These are phyloP conservation scores for Trichogramma pretiosum DNA, from an alignment of 1,140 invertebrate genomes.

Conservation along the genomic window DNA sequence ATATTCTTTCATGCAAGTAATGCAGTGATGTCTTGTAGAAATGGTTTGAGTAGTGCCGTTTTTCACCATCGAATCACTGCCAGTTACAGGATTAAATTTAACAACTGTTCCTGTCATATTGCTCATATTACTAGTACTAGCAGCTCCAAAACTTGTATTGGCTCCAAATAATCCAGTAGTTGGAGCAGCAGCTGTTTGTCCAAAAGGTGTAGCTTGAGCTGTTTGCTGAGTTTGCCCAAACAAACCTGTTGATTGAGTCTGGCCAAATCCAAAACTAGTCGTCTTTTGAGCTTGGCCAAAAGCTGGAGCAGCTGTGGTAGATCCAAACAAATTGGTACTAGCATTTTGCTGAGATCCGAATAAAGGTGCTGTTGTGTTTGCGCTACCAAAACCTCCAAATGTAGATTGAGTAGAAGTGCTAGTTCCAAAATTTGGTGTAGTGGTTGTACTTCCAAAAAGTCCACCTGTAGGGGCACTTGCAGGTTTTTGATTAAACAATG, in stretches of 20 bases:
- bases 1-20: constrained; percentile 97
- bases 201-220: constrained; percentile 50
- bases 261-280: constrained; percentile 48
- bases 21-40: constrained; percentile 87
- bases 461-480: constrained; percentile 44
- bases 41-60: constrained; percentile 73
- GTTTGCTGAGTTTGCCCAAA: constrained; percentile 49
- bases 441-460: constrained; percentile 37
- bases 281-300: constrained; percentile 57
- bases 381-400: constrained; percentile 42
- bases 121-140: constrained; percentile 35
- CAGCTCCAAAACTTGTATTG: constrained; percentile 48
- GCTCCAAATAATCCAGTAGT: constrained; percentile 54
- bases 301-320: constrained; percentile 40
- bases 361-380: constrained; percentile 35
- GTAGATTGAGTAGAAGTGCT: constrained; percentile 40
- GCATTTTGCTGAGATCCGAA: constrained; percentile 42
- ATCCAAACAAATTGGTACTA: constrained; percentile 41
- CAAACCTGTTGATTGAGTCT: constrained; percentile 43
- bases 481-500: constrained; percentile 53
- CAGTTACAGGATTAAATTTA: constrained; percentile 80
- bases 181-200: constrained; percentile 47
- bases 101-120: constrained; percentile 58
- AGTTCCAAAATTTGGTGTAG: constrained; percentile 43
- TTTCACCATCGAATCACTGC: constrained; percentile 86